Conservation (phyloP, 2,113 vertebrate genomes). For the Nycticryphes semicollaris region DNA sequence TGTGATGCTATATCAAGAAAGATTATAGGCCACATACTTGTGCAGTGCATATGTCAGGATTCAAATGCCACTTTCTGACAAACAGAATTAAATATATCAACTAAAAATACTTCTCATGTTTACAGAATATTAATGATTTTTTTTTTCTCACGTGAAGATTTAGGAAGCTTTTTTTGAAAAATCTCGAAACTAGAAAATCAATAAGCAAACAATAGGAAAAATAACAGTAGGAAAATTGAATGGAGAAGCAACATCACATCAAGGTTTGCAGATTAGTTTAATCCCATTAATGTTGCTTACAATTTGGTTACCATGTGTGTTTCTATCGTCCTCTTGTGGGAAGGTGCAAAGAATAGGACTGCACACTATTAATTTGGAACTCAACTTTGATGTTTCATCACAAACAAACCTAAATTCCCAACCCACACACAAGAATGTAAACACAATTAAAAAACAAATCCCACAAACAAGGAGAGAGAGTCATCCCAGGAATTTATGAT, state of each 20-base stretch:
- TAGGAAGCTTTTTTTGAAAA: background rate
- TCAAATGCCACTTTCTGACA: background rate
- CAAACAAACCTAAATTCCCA: slow-evolving; percentile 63
- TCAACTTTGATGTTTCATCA: slow-evolving; percentile 60
- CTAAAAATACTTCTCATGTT: background rate
- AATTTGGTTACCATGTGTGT: background rate
- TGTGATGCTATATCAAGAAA: background rate
- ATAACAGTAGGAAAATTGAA: background rate
- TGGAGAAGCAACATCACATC: background rate
- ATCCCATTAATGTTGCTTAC: background rate
- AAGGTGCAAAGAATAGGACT: background rate
- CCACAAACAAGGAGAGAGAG: slow-evolving; percentile 47
- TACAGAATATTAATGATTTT: background rate
- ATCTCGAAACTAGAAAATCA: background rate
- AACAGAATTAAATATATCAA: background rate
- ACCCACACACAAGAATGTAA: slow-evolving; percentile 64
- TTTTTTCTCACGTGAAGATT: background rate
- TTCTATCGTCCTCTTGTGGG: background rate
- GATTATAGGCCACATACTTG: background rate
- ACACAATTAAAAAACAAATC: slow-evolving; percentile 43
- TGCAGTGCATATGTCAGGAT: background rate
- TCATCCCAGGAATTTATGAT: slow-evolving; percentile 62
- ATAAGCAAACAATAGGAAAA: background rate
- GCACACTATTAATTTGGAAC: background rate
- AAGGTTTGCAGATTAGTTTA: background rate